Evolutionary conservation across 2,113 vertebrate species (phyloP).

Genomic region (Lasiurus borealis): DNA sequence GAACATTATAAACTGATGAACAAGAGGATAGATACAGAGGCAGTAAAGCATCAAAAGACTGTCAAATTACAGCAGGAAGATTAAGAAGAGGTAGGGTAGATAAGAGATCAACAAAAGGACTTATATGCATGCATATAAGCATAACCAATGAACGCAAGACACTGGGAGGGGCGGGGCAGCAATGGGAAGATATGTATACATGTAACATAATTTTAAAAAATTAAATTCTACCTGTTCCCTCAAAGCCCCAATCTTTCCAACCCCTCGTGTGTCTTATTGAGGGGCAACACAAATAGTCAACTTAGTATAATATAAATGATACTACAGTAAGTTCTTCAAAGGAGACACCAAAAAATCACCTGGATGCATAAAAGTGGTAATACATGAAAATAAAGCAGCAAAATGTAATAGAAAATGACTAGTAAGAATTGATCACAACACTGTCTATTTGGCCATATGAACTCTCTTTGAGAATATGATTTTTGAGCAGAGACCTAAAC

Average conservation of each 20-base stretch:
- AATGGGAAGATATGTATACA: too few species aligned
- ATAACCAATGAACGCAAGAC: too few species aligned
- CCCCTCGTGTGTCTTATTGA: neutral
- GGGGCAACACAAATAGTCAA: neutral
- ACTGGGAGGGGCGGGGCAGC: too few species aligned
- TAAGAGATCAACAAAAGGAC: too few species aligned
- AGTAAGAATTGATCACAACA: neutral
- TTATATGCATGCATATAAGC: too few species aligned
- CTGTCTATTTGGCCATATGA: neutral
- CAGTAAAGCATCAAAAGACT: too few species aligned
- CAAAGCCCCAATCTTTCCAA: neutral
- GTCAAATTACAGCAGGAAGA: too few species aligned
- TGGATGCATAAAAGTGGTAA: neutral
- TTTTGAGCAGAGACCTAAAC: neutral
- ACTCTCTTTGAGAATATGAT: neutral
- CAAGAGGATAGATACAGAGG: too few species aligned
- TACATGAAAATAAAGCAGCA: slow-evolving; percentile 20
- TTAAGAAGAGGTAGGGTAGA: too few species aligned
- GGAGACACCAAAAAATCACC: neutral
- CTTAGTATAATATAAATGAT: neutral
- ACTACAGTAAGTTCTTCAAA: slow-evolving; percentile 18
- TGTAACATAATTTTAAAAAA: too few species aligned
- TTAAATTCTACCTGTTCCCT: neutral
- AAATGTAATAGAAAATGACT: neutral
- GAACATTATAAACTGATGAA: too few species aligned